These are phyloP conservation scores for Mallotus villosus DNA, from an alignment of 2,797 vertebrate species.

Conservation along the genomic window DNA sequence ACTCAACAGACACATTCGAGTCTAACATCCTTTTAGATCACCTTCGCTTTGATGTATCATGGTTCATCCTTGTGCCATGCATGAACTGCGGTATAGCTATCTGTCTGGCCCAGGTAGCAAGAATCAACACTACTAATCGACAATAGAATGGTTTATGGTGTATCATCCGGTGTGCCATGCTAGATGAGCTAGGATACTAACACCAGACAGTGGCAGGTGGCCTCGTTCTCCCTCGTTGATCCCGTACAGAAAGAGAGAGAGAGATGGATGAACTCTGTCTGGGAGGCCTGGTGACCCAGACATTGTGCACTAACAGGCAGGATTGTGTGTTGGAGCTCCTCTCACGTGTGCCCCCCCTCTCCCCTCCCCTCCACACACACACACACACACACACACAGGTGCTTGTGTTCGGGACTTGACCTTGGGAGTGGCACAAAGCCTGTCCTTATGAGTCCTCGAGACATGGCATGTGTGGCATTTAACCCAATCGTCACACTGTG, in stretches of 20 bases:
- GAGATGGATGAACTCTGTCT: slow-evolving; percentile 56
- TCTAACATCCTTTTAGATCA: not conserved
- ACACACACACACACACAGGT: slow-evolving; percentile 58
- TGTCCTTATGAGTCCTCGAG: slow-evolving; percentile 73
- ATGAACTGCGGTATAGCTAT: too few relatives aligned
- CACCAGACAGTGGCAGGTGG: not conserved
- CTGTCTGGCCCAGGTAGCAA: too few relatives aligned
- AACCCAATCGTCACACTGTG: slow-evolving; percentile 71
- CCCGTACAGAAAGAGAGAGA: slow-evolving; percentile 8
- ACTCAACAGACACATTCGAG: not conserved
- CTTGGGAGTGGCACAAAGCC: slow-evolving; percentile 72
- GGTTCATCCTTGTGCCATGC: too few relatives aligned
- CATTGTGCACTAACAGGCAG: slow-evolving; percentile 46
- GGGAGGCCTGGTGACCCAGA: slow-evolving; percentile 49
- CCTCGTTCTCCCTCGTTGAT: slow-evolving; percentile 7
- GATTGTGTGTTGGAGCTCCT: slow-evolving; percentile 34
- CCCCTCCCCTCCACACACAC: slow-evolving; percentile 2
- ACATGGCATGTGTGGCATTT: slow-evolving; percentile 78
- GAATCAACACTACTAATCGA: too few relatives aligned
- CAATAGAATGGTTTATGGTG: too few relatives aligned
- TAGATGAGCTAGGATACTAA: not conserved
- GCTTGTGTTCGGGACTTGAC: slow-evolving; percentile 69
- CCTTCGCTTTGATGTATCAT: too few relatives aligned
- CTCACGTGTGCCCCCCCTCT: slow-evolving; percentile 35
- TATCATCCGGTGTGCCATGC: not conserved